These are phyloP conservation scores for Chalcis sispes DNA, from an alignment of 2,888 invertebrate genomes.

Conservation along the genomic window DNA sequence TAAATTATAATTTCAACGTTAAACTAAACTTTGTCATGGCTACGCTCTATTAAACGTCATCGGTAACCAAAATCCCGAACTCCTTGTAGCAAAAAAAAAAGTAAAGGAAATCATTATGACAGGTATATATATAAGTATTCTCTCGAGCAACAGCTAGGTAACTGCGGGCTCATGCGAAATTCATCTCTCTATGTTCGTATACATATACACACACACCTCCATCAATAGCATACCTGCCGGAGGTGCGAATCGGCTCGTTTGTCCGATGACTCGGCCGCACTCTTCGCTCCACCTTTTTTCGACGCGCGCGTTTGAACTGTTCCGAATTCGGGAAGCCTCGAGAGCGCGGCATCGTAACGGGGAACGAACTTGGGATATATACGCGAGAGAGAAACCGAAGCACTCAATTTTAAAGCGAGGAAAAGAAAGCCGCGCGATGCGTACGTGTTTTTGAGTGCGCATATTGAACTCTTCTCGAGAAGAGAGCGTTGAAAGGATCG, in stretches of 20 bases:
- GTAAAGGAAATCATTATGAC: not conserved
- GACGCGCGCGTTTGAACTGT: constrained; percentile 52
- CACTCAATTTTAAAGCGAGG: constrained; percentile 42
- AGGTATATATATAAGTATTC: constrained; percentile 7
- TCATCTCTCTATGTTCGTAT: not conserved
- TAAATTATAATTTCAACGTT: too few relatives aligned
- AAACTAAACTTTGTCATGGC: too few relatives aligned
- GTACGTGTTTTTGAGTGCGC: not conserved
- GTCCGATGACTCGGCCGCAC: constrained; percentile 70
- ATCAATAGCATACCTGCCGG: constrained; percentile 19
- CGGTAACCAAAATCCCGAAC: too few relatives aligned
- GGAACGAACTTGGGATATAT: too few relatives aligned
- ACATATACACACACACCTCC: not conserved
- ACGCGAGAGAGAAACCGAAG: constrained; percentile 43
- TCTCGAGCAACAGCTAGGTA: not conserved
- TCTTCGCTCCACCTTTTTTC: constrained; percentile 50
- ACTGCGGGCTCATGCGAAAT: constrained; percentile 18
- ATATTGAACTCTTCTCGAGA: not conserved
- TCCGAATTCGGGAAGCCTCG: constrained; percentile 47
- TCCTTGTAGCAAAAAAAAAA: too few relatives aligned
- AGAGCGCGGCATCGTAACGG: not conserved
- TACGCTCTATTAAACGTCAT: too few relatives aligned
- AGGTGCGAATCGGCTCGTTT: constrained; percentile 72
- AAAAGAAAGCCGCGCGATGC: not conserved
- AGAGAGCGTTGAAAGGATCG: constrained; percentile 22